Base-by-base conservation (phyloP, 2,888 invertebrate species). In the Nomada hirtipes region DNA sequence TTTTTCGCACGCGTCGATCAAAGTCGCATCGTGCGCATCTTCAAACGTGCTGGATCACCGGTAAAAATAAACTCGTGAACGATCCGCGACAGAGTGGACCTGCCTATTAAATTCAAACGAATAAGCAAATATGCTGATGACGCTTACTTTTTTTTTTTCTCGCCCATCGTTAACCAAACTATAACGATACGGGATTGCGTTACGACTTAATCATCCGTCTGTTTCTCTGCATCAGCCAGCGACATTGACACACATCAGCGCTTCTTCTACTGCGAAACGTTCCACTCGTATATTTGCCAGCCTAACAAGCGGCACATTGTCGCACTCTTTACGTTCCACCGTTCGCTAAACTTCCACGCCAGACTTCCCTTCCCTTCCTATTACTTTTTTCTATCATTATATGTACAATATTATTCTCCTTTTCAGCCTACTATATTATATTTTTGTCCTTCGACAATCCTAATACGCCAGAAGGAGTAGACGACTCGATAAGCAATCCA, bases 361-460 rank as follows among this genome's bases (percentile, higher is more conserved):
- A 29, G 29, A 29, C 29, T 29, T 29, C 7, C 29, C 29, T 29
- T 36, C 7, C 36, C 36, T 4, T 36, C 36, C 36, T 4, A 36
- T 9, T 36, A 36, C 36, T 36, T 36, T 36, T 36, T 36, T 36
- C 36, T 36, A 7, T 7, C 36, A 7, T 36, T 36, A 36, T 7
- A 36, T 36, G 7, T 7, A 36, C 36, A 36, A 13, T 18, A 9
- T 15, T 36, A 18, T 23, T 13, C 2, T n/a, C 23, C 11, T 23
- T 67, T 94, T 15, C 93, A 97, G 98, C 98, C 0, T 98, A 97
- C 93, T 98, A 98, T 94, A 97, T 98, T 64, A 98, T 98, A 91
- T 98, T 98, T 92, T 93, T 98, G 52, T 97, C 98, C 0, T 98
- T 97, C 91, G 97, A 98, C 92, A 97, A 97, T 92, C 97, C 97